Percentiles rank a stretch among this genome's conserved stretches.
phyloP scores from a whole-genome alignment of 2,797 vertebrate genomes.

The Halcyon badia region DNA sequence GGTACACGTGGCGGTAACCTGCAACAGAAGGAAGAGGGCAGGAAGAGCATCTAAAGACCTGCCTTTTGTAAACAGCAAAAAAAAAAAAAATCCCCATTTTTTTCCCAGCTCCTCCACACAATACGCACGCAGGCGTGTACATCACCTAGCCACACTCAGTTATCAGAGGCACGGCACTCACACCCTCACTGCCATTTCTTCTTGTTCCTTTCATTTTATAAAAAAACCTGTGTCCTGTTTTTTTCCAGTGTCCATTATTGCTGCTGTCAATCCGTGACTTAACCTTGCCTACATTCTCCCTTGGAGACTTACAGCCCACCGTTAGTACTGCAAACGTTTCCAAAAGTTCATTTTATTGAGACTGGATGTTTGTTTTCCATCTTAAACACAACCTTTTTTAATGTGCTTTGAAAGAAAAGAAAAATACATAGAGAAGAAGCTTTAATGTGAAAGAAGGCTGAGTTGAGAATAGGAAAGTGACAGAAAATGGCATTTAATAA shows the following conservation, averaged over 20 bases:
- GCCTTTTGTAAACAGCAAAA: background rate
- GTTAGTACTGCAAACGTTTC: background rate
- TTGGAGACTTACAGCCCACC: background rate
- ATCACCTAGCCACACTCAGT: background rate
- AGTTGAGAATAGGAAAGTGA: background rate
- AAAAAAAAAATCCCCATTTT: background rate
- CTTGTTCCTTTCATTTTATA: background rate
- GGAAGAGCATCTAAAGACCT: background rate
- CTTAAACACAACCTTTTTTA: background rate
- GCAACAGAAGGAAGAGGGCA: background rate
- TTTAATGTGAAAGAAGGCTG: background rate
- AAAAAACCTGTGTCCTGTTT: background rate
- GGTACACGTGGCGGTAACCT: constrained; percentile 97
- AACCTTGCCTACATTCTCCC: background rate
- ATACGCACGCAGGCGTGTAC: background rate
- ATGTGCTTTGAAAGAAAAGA: background rate
- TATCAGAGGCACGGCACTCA: background rate
- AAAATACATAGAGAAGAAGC: background rate
- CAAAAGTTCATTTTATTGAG: background rate
- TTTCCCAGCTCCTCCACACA: background rate
- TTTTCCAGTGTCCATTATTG: background rate
- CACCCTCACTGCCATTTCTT: background rate
- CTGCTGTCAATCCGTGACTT: background rate
- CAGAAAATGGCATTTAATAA: background rate
- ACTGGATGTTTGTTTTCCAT: background rate